phyloP scores from a whole-genome alignment of 2,888 invertebrate species.

The Drosophila infuscata region DNA sequence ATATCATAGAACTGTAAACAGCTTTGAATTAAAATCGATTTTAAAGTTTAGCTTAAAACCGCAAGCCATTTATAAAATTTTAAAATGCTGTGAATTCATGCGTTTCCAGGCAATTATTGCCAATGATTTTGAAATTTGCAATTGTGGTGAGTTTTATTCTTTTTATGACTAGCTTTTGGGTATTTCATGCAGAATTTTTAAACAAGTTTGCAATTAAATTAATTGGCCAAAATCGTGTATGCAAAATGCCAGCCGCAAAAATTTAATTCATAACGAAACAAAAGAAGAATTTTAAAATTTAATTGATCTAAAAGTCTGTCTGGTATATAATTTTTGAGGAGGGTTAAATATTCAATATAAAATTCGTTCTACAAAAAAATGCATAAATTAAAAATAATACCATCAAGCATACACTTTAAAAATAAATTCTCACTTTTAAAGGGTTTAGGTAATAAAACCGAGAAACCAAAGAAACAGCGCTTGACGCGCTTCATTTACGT shows the following conservation, averaged over 20 bases:
- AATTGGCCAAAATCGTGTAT: slow-evolving; percentile 54
- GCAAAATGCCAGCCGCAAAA: slow-evolving; percentile 19
- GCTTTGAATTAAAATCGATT: background rate
- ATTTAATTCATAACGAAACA: slow-evolving; percentile 45
- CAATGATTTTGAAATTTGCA: slow-evolving; percentile 30
- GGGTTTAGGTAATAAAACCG: slow-evolving; percentile 15
- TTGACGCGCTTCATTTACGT: slow-evolving; percentile 43
- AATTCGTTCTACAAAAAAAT: background rate
- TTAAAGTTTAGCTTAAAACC: background rate
- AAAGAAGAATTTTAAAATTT: slow-evolving; percentile 12
- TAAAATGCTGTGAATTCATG: slow-evolving; percentile 2
- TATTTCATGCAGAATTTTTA: slow-evolving; percentile 37
- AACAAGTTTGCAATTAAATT: slow-evolving; percentile 62
- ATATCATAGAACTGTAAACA: background rate
- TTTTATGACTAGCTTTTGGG: slow-evolving; percentile 1
- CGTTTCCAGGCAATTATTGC: slow-evolving; percentile 18
- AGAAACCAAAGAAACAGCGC: background rate
- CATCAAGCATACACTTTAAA: slow-evolving; percentile 19
- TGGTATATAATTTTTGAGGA: background rate
- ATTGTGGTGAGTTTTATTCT: slow-evolving; percentile 17
- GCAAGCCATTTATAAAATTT: background rate
- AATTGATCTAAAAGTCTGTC: slow-evolving; percentile 2
- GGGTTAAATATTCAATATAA: background rate
- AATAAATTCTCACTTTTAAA: background rate
- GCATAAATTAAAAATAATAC: slow-evolving; percentile 1